Conservation (phyloP, 2,797 vertebrate species). For the Phataginus tetradactyla region DNA sequence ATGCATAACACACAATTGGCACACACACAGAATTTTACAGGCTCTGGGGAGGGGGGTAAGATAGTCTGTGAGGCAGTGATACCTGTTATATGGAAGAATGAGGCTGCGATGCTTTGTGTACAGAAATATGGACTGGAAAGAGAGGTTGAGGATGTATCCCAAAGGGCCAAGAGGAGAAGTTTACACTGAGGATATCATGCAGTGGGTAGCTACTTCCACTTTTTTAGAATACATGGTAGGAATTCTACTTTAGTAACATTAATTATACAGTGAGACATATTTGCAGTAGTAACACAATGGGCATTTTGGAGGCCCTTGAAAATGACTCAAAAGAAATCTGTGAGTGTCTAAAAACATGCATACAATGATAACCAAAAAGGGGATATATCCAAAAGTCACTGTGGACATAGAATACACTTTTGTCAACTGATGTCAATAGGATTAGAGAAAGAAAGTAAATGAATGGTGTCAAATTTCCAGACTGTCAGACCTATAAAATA, state of each 20-base stretch:
- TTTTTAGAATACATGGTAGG: background rate
- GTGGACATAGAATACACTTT: background rate
- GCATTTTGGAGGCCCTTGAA: background rate
- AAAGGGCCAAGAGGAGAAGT: background rate
- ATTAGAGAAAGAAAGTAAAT: background rate
- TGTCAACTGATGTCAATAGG: background rate
- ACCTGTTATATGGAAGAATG: background rate
- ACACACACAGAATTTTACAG: background rate
- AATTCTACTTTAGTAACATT: background rate
- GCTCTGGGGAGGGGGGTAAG: rapidly evolving
- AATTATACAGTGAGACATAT: background rate
- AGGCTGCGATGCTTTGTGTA: background rate
- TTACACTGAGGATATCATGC: background rate
- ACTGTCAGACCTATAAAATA: background rate
- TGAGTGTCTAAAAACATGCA: background rate
- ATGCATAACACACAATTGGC: background rate
- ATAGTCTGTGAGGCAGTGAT: background rate
- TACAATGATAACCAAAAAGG: background rate
- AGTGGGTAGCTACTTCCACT: background rate
- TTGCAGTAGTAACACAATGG: background rate
- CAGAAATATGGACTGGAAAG: background rate
- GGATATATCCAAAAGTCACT: background rate
- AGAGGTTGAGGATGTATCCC: background rate
- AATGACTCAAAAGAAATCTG: background rate
- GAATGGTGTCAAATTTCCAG: background rate